Evolutionary conservation across 1,140 invertebrate genomes (phyloP), one percentile per base, ranked within the genome.

Genomic region (Eciton burchellii): DNA sequence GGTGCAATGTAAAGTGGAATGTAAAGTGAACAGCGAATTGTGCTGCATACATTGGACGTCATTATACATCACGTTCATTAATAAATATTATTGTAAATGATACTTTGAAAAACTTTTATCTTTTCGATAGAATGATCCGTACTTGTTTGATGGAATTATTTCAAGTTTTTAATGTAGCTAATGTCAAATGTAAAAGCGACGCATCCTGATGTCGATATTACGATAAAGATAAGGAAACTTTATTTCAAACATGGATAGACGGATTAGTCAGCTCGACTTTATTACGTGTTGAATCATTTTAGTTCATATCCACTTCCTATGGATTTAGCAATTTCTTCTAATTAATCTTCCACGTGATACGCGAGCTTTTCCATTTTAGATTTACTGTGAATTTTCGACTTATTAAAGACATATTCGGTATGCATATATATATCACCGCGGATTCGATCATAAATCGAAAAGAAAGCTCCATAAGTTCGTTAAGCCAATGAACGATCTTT

Each of bases 351-450:
- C 16, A 3, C 3, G 16, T 29, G 3, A 24, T 14, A n/a, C 68
- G 54, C n/a, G 49, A 45, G 71, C 19, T 49, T 72, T 77, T 24
- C 52, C 57, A 74, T 14, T 9, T 72, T 26, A 3, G 21, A 74
- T 70, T 76, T 59, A 82, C 45, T 45, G 26, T 77, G 82, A 89
- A 83, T 87, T 89, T 85, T 5, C 49, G 71, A 62, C 19, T 70
- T 56, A 57, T 47, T 35, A 71, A 52, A 41, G 11, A 9, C 43
- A 54, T 68, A 19, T 85, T 19, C 16, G 12, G 43, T 71, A n/a
- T 83, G 11, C 26, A 11, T 21, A 29, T 57, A 21, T 14, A 19
- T 81, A 85, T 85, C 60, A 19, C n/a, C n/a, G 21, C 63, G 6
- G 6, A n/a, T 56, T 65, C 4, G 9, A 79, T 84, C 43, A 19